A percentile compares a stretch with the other conserved stretches of the same genome.
These are phyloP conservation scores for Alsophila aescularia DNA, from an alignment of 2,888 invertebrate genomes.

Conservation along the genomic window DNA sequence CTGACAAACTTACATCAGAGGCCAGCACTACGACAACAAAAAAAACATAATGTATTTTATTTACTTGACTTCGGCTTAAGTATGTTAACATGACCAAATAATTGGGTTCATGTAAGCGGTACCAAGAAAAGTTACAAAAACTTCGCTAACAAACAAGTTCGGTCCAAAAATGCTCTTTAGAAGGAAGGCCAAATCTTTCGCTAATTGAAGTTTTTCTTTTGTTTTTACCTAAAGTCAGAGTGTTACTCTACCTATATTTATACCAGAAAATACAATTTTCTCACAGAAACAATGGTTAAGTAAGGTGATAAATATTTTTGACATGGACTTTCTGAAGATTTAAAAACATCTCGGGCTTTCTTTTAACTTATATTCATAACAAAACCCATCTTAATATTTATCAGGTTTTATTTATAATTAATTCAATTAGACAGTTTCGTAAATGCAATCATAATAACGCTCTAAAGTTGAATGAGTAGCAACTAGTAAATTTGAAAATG, in stretches of 20 bases:
- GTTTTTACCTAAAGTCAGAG: not conserved
- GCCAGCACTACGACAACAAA: too few species aligned
- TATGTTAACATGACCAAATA: conserved; percentile 10
- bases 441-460: too few species aligned
- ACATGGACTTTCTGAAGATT: too few species aligned
- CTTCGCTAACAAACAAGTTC: conserved; percentile 31
- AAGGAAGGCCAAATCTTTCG: conserved; percentile 36
- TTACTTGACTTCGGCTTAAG: not conserved
- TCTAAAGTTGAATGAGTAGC: too few species aligned
- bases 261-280: not conserved
- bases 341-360: too few species aligned
- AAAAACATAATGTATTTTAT: not conserved
- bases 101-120: conserved; percentile 15
- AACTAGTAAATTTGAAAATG: too few species aligned
- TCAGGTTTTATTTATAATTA: too few species aligned
- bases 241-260: not conserved
- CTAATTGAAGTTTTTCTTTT: conserved; percentile 38
- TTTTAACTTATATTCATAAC: too few species aligned
- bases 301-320: too few species aligned
- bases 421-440: too few species aligned
- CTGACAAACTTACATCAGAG: too few species aligned
- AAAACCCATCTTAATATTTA: too few species aligned
- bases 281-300: not conserved
- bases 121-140: conserved; percentile 16
- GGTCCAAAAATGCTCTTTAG: conserved; percentile 23